Conservation (phyloP, 2,888 invertebrate genomes). For the Trachelus stipa region DNA sequence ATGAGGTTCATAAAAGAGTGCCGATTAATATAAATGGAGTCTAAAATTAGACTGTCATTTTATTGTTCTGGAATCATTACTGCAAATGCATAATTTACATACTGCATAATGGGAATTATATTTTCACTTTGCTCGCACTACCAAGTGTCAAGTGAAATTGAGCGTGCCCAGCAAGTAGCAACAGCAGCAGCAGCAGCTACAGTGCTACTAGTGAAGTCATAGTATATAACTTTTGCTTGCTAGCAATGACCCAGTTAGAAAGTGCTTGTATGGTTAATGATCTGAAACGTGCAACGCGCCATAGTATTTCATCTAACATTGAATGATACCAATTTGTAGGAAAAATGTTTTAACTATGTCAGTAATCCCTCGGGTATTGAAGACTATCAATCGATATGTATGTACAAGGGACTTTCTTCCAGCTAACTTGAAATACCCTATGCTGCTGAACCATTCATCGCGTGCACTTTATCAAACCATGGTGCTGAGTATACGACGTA, state of each 20-base stretch:
- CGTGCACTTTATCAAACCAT: background rate
- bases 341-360: constrained; percentile 14
- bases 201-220: constrained; percentile 29
- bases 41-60: background rate
- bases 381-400: background rate
- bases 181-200: background rate
- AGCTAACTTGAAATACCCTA: background rate
- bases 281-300: constrained; percentile 34
- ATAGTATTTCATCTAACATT: constrained; percentile 16
- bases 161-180: constrained; percentile 26
- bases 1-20: background rate
- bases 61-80: background rate
- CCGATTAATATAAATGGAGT: background rate
- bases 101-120: background rate
- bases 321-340: constrained; percentile 15
- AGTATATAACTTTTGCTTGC: constrained; percentile 51
- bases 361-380: background rate
- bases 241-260: constrained; percentile 60
- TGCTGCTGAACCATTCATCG: background rate
- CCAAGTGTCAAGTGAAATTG: constrained; percentile 36
- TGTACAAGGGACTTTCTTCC: background rate
- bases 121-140: background rate
- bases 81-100: background rate
- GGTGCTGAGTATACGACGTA: background rate
- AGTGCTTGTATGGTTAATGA: constrained; percentile 44